A percentile compares a stretch with the other conserved stretches of the same genome.
phyloP scores from a whole-genome alignment of 1,140 invertebrate genomes.

The Caerostris darwini region DNA sequence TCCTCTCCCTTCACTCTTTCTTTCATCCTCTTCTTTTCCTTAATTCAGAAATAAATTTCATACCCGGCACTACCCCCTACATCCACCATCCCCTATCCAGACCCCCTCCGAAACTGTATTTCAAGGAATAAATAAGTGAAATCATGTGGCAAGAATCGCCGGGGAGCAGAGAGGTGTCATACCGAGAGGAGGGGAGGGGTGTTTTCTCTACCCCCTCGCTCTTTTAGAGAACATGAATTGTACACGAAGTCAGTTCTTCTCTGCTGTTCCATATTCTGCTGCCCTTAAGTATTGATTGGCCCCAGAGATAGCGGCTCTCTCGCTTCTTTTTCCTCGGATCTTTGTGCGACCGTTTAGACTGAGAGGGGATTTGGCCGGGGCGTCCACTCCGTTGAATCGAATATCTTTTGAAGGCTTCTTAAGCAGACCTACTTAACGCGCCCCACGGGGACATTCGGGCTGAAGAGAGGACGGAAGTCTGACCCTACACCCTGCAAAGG shows the following conservation, averaged over 20 bases:
- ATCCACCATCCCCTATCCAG: background rate
- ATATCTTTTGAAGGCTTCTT: too few species aligned
- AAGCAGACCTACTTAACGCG: too few species aligned
- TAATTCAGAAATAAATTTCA: slow-evolving; percentile 56
- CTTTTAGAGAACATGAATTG: slow-evolving; percentile 41
- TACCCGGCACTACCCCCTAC: background rate
- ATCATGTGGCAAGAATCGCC: slow-evolving; percentile 65
- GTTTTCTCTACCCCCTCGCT: background rate
- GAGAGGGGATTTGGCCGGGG: background rate
- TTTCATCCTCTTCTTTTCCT: background rate
- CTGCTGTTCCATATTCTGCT: background rate
- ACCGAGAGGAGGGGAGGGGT: background rate
- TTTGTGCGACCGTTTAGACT: background rate
- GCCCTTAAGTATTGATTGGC: slow-evolving; percentile 43
- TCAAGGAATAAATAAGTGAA: slow-evolving; percentile 72
- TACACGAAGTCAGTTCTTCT: background rate
- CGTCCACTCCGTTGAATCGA: too few species aligned
- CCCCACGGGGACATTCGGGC: too few species aligned
- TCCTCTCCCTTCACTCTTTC: background rate
- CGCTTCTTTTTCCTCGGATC: background rate
- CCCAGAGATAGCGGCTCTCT: slow-evolving; percentile 4
- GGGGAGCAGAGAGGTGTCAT: background rate
- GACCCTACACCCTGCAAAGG: too few species aligned
- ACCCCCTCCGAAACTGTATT: slow-evolving; percentile 31
- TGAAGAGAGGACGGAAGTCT: too few species aligned